Percentiles rank a stretch among this genome's conserved stretches.
phyloP scores from a whole-genome alignment of 2,888 invertebrate genomes.

The Ochlodes sylvanus region DNA sequence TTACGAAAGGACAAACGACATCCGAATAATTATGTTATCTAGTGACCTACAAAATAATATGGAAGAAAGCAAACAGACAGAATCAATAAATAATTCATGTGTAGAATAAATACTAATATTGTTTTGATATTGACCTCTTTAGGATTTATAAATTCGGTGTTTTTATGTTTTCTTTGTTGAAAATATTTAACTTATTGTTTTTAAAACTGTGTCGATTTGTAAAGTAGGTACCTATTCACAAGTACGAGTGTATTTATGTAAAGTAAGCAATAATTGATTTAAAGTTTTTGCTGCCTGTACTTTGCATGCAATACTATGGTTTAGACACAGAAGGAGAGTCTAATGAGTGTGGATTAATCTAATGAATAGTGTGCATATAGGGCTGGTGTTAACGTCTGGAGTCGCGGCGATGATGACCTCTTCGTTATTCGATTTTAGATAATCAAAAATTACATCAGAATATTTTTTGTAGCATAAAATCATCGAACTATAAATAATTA shows the following conservation, averaged over 20 bases:
- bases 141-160: slow-evolving; percentile 53
- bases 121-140: slow-evolving; percentile 76
- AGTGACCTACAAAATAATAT: slow-evolving; percentile 76
- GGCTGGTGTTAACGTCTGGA: slow-evolving; percentile 17
- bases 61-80: slow-evolving; percentile 75
- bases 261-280: too few species aligned
- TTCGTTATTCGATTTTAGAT: too few species aligned
- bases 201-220: background rate
- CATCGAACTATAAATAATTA: too few species aligned
- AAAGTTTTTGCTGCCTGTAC: background rate
- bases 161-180: slow-evolving; percentile 12
- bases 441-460: too few species aligned
- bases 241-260: too few species aligned
- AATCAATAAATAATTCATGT: slow-evolving; percentile 72
- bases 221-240: background rate
- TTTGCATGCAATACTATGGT: slow-evolving; percentile 1
- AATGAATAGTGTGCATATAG: slow-evolving; percentile 26
- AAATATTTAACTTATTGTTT: too few species aligned
- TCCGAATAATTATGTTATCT: slow-evolving; percentile 63
- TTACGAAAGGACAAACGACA: slow-evolving; percentile 57
- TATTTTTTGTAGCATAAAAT: too few species aligned
- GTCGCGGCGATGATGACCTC: slow-evolving; percentile 79
- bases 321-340: slow-evolving; percentile 9
- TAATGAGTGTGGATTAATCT: slow-evolving; percentile 25
- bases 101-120: slow-evolving; percentile 69